Evolutionary conservation across 2,888 invertebrate genomes (phyloP), one percentile per base, ranked within the genome.

Genomic region (Drosophila neutralis): DNA sequence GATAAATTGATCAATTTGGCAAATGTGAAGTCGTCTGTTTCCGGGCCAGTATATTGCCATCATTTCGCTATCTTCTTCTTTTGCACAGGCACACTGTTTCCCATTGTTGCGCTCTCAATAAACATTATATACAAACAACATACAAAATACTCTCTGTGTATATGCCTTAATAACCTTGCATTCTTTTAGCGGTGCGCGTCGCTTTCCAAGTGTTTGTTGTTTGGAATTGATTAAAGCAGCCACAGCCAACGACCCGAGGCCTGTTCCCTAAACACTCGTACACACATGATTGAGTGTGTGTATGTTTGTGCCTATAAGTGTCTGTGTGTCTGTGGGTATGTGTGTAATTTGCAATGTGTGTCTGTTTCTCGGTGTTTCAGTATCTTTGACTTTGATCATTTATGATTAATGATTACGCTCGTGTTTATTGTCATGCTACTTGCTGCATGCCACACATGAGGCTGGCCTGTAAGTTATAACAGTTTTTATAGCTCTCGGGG

Each of bases 331-430:
- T 38, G 51, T 21, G 42, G 59, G 59, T 63, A 53, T 64, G 52
- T 51, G 69, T 51, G 56, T 54, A 42, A 21, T 42, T 42, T 42
- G 42, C 24, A 45, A 24, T 45, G 45, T 63, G 45, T 67, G 35
- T 70, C 42, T 69, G 57, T 54, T 66, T 67, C 63, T 71, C 65
- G 66, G 53, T 73, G 53, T 73, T 56, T 67, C 58, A 74, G 86
- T 85, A 84, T 89, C 89, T 87, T 84, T 85, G 89, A 89, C 89
- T 85, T 85, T 89, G 89, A 89, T 82, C 90, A 78, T 67, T 75
- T 63, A 80, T 85, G 85, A 89, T 85, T 90, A 90, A 90, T 85
- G 89, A 88, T 88, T 85, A 80, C 89, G 72, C 59, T 69, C 42
- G 83, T 88, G 83, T 88, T 90, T 90, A 85, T 88, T 86, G 85